Base-by-base conservation (phyloP, 1,140 invertebrate genomes). In the Calephelis virginiensis region DNA sequence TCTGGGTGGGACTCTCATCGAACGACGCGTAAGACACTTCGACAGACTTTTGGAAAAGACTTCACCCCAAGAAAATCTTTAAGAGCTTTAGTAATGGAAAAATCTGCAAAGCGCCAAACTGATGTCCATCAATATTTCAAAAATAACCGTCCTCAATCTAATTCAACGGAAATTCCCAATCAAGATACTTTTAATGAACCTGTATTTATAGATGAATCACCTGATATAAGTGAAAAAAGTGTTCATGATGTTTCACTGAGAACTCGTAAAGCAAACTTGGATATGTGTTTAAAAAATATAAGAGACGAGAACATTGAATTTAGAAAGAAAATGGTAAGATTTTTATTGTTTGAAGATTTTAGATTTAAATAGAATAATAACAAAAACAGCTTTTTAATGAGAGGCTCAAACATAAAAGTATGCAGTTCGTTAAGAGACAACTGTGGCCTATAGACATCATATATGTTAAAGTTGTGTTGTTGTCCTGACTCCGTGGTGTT, bases 1-100 rank as follows among this genome's bases (percentile, higher is more conserved):
- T 87, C 85, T 0, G 82, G 77, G 5, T 90, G 87, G 85, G 87
- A 90, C 61, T 90, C 87, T 0, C 87, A 90, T 62, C 79, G 85
- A 70, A 86, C 81, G 1, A 90, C 87, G 2, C 72, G 86, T n/a
- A 82, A 83, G 75, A 90, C 85, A 0, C 61, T 90, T 48, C 68
- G 86, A 60, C 77, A 87, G 66, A 90, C 87, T 10, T 82, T 90
- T 11, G 87, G 87, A 1, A 85, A 79, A 75, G 85, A 88, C 71
- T 87, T 86, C 46, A 86, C 82, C n/a, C 79, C 74, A 8, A 71
- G 83, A 48, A 90, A 89, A 70, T 88, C 87, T 11, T 70, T 90
- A 63, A 63, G 87, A 14, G 75, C 87, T 0, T 61, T 90, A 12
- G 87, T 90, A 4, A 87, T 90, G 85, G 85, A 90, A 64, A 85